These are phyloP conservation scores for Boloria euphrosyne DNA, from an alignment of 2,888 invertebrate genomes.

Conservation along the genomic window DNA sequence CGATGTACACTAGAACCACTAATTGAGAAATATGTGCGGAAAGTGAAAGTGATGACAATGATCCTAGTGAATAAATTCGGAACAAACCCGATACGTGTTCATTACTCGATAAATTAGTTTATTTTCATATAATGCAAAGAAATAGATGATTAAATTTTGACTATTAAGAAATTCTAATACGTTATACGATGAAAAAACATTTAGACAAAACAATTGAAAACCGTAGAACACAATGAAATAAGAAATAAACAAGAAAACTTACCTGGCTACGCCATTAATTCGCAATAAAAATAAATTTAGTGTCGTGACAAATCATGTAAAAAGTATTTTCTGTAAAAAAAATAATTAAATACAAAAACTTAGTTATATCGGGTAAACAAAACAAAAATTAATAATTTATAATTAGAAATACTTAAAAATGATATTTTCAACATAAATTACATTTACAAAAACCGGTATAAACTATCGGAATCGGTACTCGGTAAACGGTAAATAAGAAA, in stretches of 20 bases:
- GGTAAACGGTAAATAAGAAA: too few species aligned
- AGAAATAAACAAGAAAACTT: constrained; percentile 81
- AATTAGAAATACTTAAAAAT: not conserved
- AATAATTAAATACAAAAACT: constrained; percentile 1
- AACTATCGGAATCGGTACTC: too few species aligned
- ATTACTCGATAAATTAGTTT: constrained; percentile 76
- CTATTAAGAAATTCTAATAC: constrained; percentile 71
- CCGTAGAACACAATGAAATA: constrained; percentile 76
- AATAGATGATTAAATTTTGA: constrained; percentile 78
- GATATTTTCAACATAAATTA: constrained; percentile 2
- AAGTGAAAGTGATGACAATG: constrained; percentile 83
- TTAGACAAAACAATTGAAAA: constrained; percentile 80
- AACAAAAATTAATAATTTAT: not conserved
- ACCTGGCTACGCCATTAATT: constrained; percentile 83
- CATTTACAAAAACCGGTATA: too few species aligned
- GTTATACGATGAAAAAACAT: constrained; percentile 78
- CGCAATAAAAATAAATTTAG: constrained; percentile 79
- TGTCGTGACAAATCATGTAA: constrained; percentile 44
- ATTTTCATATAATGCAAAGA: constrained; percentile 71
- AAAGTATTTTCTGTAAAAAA: constrained; percentile 24
- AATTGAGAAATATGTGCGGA: constrained; percentile 71
- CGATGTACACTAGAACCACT: constrained; percentile 67
- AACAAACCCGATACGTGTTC: constrained; percentile 81
- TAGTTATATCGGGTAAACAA: not conserved
- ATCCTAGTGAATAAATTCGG: constrained; percentile 80